A percentile compares a stretch with the other conserved stretches of the same genome.
Conservation (phyloP, 2,888 invertebrate species). For the Sesia apiformis region DNA sequence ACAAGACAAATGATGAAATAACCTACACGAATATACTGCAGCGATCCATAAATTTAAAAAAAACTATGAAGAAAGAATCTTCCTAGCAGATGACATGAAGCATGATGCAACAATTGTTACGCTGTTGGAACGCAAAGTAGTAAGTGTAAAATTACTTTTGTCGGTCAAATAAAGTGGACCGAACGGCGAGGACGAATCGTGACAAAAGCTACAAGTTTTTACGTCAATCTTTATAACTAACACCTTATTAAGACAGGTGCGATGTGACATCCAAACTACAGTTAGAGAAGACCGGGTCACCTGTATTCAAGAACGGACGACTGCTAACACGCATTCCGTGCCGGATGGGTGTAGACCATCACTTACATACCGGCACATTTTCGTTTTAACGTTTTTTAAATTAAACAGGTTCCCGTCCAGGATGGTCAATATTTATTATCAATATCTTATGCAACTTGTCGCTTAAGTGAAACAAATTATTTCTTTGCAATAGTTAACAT, state of each 20-base stretch:
- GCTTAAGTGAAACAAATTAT: too few relatives aligned
- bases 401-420: too few relatives aligned
- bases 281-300: conserved; percentile 66
- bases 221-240: conserved; percentile 60
- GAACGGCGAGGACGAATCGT: conserved; percentile 16
- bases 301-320: conserved; percentile 39
- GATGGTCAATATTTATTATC: too few relatives aligned
- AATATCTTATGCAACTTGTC: too few relatives aligned
- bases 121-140: conserved; percentile 14
- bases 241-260: conserved; percentile 48
- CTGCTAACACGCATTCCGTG: conserved; percentile 43
- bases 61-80: too few relatives aligned
- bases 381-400: background rate
- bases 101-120: conserved; percentile 24
- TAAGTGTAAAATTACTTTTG: conserved; percentile 23
- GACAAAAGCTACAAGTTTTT: conserved; percentile 32
- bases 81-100: background rate
- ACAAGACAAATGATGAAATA: background rate
- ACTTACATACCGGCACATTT: background rate
- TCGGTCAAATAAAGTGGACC: conserved; percentile 55
- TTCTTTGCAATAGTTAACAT: too few relatives aligned
- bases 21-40: background rate
- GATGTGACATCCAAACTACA: conserved; percentile 56
- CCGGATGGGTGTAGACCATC: conserved; percentile 21
- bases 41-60: too few relatives aligned